A percentile compares a stretch with the other conserved stretches of the same genome.
Evolutionary conservation across 2,888 invertebrate genomes (phyloP).

Genomic region (Acleris emargana): DNA sequence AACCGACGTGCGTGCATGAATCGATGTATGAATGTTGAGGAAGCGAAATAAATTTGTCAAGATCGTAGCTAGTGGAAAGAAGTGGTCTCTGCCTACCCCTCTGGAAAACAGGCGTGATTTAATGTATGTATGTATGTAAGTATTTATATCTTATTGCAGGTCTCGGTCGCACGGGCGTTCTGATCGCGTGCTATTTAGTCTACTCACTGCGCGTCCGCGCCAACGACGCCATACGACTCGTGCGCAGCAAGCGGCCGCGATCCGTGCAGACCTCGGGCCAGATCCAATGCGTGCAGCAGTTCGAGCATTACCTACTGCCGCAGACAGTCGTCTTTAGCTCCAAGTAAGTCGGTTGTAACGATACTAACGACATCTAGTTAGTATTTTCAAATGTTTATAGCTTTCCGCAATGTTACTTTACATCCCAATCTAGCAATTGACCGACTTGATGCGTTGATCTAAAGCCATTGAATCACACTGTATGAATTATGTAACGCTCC

Average conservation of each 20-base stretch:
- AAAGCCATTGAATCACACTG: too few species aligned
- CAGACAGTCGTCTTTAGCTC: slow-evolving; percentile 89
- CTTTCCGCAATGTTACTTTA: too few species aligned
- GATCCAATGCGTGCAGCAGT: slow-evolving; percentile 91
- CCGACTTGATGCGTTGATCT: too few species aligned
- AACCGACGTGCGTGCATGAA: too few species aligned
- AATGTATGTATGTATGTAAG: too few species aligned
- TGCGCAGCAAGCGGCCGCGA: slow-evolving; percentile 89
- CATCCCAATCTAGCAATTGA: too few species aligned
- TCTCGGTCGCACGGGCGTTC: slow-evolving; percentile 92
- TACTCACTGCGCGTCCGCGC: slow-evolving; percentile 90
- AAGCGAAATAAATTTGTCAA: too few species aligned
- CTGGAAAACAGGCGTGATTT: too few species aligned
- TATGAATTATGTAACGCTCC: slow-evolving; percentile 21
- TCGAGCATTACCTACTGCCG: slow-evolving; percentile 91
- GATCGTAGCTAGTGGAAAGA: too few species aligned
- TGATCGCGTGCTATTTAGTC: slow-evolving; percentile 94
- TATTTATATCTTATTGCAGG: slow-evolving; percentile 69
- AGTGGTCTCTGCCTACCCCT: too few species aligned
- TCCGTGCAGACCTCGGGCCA: slow-evolving; percentile 93
- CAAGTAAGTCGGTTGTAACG: slow-evolving; percentile 72
- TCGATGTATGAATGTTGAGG: too few species aligned
- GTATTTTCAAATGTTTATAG: too few species aligned
- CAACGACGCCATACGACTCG: slow-evolving; percentile 91
- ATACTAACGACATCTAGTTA: not conserved